Evolutionary conservation across 1,140 invertebrate species (phyloP).

Genomic region (Limonius californicus): DNA sequence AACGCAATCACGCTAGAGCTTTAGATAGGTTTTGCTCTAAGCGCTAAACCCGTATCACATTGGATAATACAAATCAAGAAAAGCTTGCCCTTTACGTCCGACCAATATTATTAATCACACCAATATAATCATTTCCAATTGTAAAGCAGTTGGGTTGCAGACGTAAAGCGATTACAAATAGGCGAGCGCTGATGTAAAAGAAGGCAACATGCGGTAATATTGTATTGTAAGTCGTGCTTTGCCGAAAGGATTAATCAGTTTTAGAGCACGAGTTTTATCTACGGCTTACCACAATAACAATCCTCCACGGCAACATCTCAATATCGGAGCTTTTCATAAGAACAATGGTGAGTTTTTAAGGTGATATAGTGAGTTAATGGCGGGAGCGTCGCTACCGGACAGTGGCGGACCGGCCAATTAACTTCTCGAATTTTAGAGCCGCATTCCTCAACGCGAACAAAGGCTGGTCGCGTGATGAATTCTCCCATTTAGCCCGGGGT

Average conservation of each 20-base stretch:
- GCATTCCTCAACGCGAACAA: conserved; percentile 30
- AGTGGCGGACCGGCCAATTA: conserved; percentile 29
- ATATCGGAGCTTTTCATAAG: conserved; percentile 4
- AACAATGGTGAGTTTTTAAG: conserved; percentile 14
- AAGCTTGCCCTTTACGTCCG: background rate
- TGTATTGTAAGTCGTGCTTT: conserved; percentile 16
- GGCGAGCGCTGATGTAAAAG: too few relatives aligned
- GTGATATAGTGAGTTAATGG: conserved; percentile 4
- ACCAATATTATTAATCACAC: too few relatives aligned
- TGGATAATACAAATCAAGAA: background rate
- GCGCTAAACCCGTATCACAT: background rate
- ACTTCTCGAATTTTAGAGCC: conserved; percentile 26
- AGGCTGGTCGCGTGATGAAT: conserved; percentile 29
- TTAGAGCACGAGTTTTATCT: conserved; percentile 1
- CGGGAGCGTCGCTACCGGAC: conserved; percentile 23
- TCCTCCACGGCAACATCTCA: background rate
- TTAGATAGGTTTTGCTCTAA: background rate
- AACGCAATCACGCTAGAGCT: conserved; percentile 1
- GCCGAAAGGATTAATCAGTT: conserved; percentile 20
- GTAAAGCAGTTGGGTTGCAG: too few relatives aligned
- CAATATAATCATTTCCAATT: too few relatives aligned
- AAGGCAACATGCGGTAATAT: conserved; percentile 15
- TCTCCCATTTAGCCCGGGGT: conserved; percentile 30
- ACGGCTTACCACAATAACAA: conserved; percentile 1
- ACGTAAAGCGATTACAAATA: too few relatives aligned